Base-by-base conservation (phyloP, 2,113 vertebrate species). In the Coptodon bakossiorum region DNA sequence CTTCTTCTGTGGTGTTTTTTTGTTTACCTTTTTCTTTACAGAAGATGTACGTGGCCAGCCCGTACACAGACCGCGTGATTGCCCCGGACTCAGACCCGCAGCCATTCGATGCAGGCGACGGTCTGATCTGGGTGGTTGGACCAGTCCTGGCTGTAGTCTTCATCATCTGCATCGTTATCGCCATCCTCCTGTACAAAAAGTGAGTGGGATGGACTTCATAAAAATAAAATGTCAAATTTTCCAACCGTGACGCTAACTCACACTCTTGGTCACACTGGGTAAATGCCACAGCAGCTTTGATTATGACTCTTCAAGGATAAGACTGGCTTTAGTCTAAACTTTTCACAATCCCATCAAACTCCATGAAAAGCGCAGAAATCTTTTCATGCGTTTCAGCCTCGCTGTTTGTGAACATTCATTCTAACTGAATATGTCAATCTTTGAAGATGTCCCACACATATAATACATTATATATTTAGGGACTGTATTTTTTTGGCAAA, bases 161-260 rank as follows among this genome's bases (percentile, higher is more conserved):
- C 95, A 99, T 99, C 94, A 99, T 99, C 96, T 99, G 98, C 95
- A 99, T 99, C 1, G 99, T 99, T 85, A 99, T 99, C 2, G 99
- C 98, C 73, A 99, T 99, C 85, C 96, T 99, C 19, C 97, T 99
- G 43, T 99, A 99, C 94, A 99, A 99, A 95, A 99, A 99, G 99
- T 99, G 95, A 98, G 98, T 92, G 36, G 31, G 71, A 0, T 73
- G 43, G 85, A 31, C 38, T 54, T 73, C 59, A 54, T 84, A 8
- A 57, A 83, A 73, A 66, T 11, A 29, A 83, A 89, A 89, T 76
- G 54, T 57, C 61, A 85, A 85, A 48, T 86, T 86, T 81, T 78
- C 63, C 14, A 80, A 34, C 52, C 9, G 3, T 83, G 9, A 73
- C 17, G 56, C 29, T 86, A 54, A 56, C 29, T 79, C 66, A 88